Base-by-base conservation (phyloP, 2,888 invertebrate species). In the Xylophagus ater region DNA sequence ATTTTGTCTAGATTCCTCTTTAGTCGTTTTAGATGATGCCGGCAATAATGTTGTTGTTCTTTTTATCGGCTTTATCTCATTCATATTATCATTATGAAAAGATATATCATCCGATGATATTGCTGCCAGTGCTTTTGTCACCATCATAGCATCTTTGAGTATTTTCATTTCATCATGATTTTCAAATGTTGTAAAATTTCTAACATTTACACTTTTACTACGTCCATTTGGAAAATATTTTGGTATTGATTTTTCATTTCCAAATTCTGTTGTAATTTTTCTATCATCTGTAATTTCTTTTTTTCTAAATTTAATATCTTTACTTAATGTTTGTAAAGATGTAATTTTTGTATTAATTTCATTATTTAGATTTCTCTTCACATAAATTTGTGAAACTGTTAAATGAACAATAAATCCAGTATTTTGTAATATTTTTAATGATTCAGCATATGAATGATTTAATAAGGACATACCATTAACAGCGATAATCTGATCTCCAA, bases 391-490 rank as follows among this genome's bases (percentile, higher is more conserved):
- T 24, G 81, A 72, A 40, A 82, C 67, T 46, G 81, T 76, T 43
- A 83, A 67, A 56, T 81, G 80, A 8, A 82, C 76, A 41, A 63
- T 70, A 39, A 68, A 65, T 3, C 78, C 74, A 4, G 77, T 74
- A 40, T 70, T 70, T 60, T 81, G 81, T 47, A 83, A 61, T 62
- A 81, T 66, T 47, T 69, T 66, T 52, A 82, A 63, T 42, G 81
- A 79, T 50, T 77, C 76, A 38, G 73, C 71, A 59, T 83, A 84
- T 50, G 76, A 73, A 45, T 80, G 60, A 57, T 78, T 79, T 3
- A 82, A 59, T 43, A 83, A 66, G 50, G 74, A 78, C 49, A 74
- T 74, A 1, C 81, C 80, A 60, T 83, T 78, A 1, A 83, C 82
- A 25, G 81, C 81, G 49, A 83, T 74, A 31, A 84, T 78, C 66